Conservation (phyloP, 2,113 vertebrate species). For the Patagioenas fasciata region DNA sequence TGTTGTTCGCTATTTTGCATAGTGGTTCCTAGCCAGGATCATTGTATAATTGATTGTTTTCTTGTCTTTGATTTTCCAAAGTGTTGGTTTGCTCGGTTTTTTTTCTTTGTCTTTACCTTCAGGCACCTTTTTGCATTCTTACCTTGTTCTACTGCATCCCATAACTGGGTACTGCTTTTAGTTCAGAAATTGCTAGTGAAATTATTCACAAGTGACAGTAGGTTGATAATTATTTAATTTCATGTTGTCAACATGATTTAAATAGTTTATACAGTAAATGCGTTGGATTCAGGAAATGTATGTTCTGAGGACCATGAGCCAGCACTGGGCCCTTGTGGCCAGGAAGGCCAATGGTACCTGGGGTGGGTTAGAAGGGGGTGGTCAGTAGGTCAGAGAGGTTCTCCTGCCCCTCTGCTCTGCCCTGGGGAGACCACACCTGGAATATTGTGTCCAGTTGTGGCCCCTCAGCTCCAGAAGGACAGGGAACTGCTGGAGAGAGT, state of each 20-base stretch:
- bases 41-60: neutral
- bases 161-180: neutral
- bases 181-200: neutral
- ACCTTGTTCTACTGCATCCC: neutral
- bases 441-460: too few relatives aligned
- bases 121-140: neutral
- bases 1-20: neutral
- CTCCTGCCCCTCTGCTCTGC: too few relatives aligned
- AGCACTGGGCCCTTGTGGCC: too few relatives aligned
- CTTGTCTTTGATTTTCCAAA: neutral
- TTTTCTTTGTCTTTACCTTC: neutral
- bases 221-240: neutral
- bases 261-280: neutral
- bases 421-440: too few relatives aligned
- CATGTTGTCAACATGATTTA: neutral
- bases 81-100: neutral
- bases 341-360: too few relatives aligned
- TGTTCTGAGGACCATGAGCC: neutral
- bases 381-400: too few relatives aligned
- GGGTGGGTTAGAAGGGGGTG: too few relatives aligned
- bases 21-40: neutral
- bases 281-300: neutral
- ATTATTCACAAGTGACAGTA: neutral
- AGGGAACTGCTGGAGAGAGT: too few relatives aligned
- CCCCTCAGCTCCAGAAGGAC: too few relatives aligned